A percentile compares a stretch with the other conserved stretches of the same genome.
Conservation (phyloP, 23 tunicate species). For the Ciona savignyi region DNA sequence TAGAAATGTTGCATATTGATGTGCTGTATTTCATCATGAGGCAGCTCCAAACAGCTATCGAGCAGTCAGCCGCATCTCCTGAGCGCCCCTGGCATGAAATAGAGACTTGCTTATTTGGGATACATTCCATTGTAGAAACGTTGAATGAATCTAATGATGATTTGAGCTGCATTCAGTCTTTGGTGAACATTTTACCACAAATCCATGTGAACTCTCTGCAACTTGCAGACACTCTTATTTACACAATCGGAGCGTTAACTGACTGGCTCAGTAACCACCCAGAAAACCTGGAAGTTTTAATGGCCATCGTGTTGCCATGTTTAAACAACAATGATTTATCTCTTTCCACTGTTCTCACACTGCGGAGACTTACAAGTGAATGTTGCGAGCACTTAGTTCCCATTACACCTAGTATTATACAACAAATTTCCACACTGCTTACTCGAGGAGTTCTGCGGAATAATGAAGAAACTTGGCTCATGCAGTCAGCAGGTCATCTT, state of each 20-base stretch:
- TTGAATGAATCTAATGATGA: slow-evolving; percentile 46
- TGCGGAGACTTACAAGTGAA: slow-evolving; percentile 85
- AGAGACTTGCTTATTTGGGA: slow-evolving; percentile 77
- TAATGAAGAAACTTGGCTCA: slow-evolving; percentile 75
- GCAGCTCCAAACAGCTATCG: slow-evolving; percentile 16
- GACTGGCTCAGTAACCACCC: slow-evolving; percentile 79
- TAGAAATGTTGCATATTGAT: slow-evolving; percentile 50
- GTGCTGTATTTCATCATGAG: slow-evolving; percentile 52
- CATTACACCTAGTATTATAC: slow-evolving; percentile 36
- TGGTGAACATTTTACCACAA: slow-evolving; percentile 45
- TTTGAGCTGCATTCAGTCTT: slow-evolving; percentile 23
- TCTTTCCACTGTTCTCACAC: slow-evolving; percentile 67
- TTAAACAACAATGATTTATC: slow-evolving; percentile 58
- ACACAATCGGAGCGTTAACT: slow-evolving; percentile 78
- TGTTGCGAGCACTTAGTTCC: slow-evolving; percentile 59
- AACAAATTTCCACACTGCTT: slow-evolving; percentile 32
- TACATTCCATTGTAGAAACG: slow-evolving; percentile 73
- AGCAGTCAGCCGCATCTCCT: slow-evolving; percentile 1
- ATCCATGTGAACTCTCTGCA: slow-evolving; percentile 44
- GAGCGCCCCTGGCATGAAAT: slow-evolving; percentile 69
- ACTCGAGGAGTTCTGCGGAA: slow-evolving; percentile 28
- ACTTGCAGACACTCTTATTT: slow-evolving; percentile 74
- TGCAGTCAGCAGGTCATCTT: slow-evolving; percentile 92
- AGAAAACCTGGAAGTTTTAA: slow-evolving; percentile 35
- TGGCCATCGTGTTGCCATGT: slow-evolving; percentile 73